phyloP scores from a whole-genome alignment of 2,113 vertebrate genomes.

The Nothoprocta pentlandii region DNA sequence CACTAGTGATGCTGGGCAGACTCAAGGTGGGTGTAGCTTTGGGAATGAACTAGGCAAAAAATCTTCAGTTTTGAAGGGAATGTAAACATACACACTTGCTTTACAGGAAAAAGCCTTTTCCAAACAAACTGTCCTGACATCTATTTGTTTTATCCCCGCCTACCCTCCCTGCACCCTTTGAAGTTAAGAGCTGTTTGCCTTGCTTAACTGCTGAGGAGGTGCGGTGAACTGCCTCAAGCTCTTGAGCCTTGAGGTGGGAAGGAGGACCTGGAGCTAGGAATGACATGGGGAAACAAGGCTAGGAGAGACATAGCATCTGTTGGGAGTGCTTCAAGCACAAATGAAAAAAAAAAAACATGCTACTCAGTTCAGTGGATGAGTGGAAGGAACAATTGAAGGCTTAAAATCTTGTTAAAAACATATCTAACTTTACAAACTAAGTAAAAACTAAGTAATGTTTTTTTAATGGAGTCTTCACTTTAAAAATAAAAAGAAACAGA shows the following conservation, averaged over 20 bases:
- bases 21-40: slow-evolving; percentile 15
- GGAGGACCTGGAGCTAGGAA: slow-evolving; percentile 47
- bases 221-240: slow-evolving; percentile 40
- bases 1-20: slow-evolving; percentile 11
- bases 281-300: slow-evolving; percentile 20
- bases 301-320: slow-evolving; percentile 1
- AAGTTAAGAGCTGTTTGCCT: slow-evolving; percentile 56
- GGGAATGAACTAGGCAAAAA: slow-evolving; percentile 21
- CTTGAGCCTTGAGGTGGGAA: slow-evolving; percentile 71
- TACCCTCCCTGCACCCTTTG: slow-evolving; percentile 59
- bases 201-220: slow-evolving; percentile 61
- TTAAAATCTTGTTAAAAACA: not conserved
- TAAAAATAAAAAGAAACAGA: not conserved
- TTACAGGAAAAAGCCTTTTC: slow-evolving; percentile 64
- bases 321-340: slow-evolving; percentile 38
- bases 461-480: not conserved
- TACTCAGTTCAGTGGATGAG: not conserved
- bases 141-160: slow-evolving; percentile 66
- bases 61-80: slow-evolving; percentile 12
- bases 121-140: slow-evolving; percentile 66
- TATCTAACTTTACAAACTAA: not conserved
- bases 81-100: slow-evolving; percentile 12
- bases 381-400: not conserved
- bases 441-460: not conserved
- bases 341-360: slow-evolving; percentile 7